Percentiles rank a stretch among this genome's conserved stretches.
Evolutionary conservation across 2,113 vertebrate genomes (phyloP).

Genomic region (Pygoscelis antarcticus): DNA sequence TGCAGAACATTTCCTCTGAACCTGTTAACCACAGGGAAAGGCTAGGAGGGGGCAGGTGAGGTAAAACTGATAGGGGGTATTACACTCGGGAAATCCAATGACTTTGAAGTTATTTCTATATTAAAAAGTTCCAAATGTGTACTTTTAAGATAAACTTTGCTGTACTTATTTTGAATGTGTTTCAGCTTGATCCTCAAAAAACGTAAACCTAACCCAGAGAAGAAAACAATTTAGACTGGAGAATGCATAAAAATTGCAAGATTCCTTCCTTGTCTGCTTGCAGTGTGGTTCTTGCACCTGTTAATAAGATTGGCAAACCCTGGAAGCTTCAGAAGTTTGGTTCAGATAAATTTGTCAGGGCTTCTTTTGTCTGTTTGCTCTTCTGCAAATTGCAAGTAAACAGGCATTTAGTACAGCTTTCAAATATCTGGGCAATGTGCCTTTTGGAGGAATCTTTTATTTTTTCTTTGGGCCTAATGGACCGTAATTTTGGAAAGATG

Average conservation of each 20-base stretch:
- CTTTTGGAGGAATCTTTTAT: background rate
- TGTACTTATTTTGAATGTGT: background rate
- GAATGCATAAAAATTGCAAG: constrained; percentile 32
- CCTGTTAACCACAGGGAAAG: background rate
- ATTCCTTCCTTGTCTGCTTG: background rate
- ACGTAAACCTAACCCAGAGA: background rate
- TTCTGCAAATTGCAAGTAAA: background rate
- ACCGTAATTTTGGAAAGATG: background rate
- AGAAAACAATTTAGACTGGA: background rate
- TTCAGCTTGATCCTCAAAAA: constrained; percentile 29
- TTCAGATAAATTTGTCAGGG: constrained; percentile 48
- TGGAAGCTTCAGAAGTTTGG: constrained; percentile 44
- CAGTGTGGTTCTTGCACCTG: background rate
- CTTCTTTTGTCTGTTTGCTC: constrained; percentile 12
- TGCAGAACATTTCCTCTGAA: constrained; percentile 6
- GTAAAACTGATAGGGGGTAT: background rate
- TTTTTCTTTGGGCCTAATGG: background rate
- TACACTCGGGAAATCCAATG: background rate
- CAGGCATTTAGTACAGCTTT: background rate
- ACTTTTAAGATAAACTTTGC: constrained; percentile 41
- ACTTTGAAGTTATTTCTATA: constrained; percentile 39
- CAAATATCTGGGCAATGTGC: background rate
- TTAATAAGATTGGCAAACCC: constrained; percentile 34
- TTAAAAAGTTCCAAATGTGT: constrained; percentile 7
- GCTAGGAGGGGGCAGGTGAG: background rate